Conservation (phyloP, 2,113 vertebrate species). For the Caretta caretta region DNA sequence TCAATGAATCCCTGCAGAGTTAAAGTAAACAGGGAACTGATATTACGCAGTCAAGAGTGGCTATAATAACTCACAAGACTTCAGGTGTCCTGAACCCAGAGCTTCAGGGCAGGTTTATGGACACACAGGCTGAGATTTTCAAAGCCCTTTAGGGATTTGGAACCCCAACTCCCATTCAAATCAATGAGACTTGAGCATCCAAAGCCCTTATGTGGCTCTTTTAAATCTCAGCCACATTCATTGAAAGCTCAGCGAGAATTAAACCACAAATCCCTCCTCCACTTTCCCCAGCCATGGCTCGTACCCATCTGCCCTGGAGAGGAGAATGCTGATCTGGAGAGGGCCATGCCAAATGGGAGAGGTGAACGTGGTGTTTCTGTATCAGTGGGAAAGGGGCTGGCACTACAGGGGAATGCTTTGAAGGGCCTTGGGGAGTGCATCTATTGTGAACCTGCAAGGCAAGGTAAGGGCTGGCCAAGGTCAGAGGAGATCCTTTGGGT, state of each 20-base stretch:
- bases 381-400: background rate
- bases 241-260: background rate
- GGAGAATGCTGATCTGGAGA: background rate
- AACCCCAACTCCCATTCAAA: background rate
- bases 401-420: too few relatives aligned
- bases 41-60: background rate
- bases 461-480: background rate
- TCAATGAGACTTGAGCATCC: background rate
- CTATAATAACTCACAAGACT: background rate
- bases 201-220: background rate
- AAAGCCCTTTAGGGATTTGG: background rate
- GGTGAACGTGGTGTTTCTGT: background rate
- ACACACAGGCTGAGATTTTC: background rate
- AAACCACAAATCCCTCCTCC: accelerated
- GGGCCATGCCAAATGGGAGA: background rate
- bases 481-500: background rate
- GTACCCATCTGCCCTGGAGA: background rate
- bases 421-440: background rate
- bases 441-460: too few relatives aligned
- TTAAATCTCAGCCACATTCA: background rate
- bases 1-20: too few relatives aligned
- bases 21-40: background rate
- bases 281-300: background rate
- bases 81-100: background rate
- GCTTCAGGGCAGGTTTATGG: background rate